A percentile compares a stretch with the other conserved stretches of the same genome.
Conservation (phyloP, 2,113 vertebrate species). For the Thunnus maccoyii region DNA sequence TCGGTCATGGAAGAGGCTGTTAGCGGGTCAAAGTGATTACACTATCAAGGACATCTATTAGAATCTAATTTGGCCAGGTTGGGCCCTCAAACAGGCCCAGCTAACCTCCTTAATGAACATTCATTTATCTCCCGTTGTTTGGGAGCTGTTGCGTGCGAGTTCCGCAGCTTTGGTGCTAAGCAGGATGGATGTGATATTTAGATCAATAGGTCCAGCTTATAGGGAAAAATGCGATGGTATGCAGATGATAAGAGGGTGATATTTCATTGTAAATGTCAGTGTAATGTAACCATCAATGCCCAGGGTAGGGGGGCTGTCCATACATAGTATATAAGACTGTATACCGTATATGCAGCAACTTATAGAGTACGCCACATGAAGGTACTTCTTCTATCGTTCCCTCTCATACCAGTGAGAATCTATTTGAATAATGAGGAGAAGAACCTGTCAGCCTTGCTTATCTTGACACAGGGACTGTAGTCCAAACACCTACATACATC, state of each 20-base stretch:
- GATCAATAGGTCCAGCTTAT: conserved; percentile 76
- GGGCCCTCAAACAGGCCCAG: conserved; percentile 69
- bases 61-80: conserved; percentile 78
- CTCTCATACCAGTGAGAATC: conserved; percentile 58
- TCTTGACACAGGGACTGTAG: conserved; percentile 67
- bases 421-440: conserved; percentile 82
- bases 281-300: conserved; percentile 69
- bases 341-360: conserved; percentile 33
- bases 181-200: conserved; percentile 81
- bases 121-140: conserved; percentile 78
- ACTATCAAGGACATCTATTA: conserved; percentile 82
- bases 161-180: conserved; percentile 66
- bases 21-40: conserved; percentile 79
- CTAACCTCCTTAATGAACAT: conserved; percentile 75
- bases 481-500: conserved; percentile 70
- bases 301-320: conserved; percentile 30
- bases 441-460: conserved; percentile 77
- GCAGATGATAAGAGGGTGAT: conserved; percentile 74
- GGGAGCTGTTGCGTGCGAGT: conserved; percentile 64
- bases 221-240: conserved; percentile 71
- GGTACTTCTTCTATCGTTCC: conserved; percentile 39
- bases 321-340: conserved; percentile 12
- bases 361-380: conserved; percentile 37
- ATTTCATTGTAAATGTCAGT: conserved; percentile 80
- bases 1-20: conserved; percentile 49